Percentiles rank a stretch among this genome's conserved stretches.
phyloP scores from a whole-genome alignment of 2,888 invertebrate genomes.

The Drosophila leonis region DNA sequence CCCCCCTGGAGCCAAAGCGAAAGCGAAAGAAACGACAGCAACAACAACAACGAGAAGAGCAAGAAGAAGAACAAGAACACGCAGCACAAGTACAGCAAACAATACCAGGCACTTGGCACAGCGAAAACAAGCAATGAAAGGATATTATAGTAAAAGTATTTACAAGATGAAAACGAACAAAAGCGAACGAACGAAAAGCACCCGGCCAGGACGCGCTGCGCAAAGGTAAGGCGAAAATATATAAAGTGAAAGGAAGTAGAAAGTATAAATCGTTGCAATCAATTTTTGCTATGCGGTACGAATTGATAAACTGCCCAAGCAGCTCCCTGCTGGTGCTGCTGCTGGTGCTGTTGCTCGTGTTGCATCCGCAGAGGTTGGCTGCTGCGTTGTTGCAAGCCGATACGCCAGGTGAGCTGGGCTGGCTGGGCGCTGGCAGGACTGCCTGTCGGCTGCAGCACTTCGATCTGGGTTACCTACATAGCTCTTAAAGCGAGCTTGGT shows the following conservation, averaged over 20 bases:
- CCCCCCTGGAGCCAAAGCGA: constrained; percentile 51
- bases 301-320: constrained; percentile 77
- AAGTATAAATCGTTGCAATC: constrained; percentile 82
- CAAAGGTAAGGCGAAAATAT: constrained; percentile 41
- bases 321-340: not conserved
- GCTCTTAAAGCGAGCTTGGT: constrained; percentile 45
- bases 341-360: constrained; percentile 5
- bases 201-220: constrained; percentile 15
- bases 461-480: constrained; percentile 72
- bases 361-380: constrained; percentile 45
- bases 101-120: constrained; percentile 75
- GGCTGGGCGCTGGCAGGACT: constrained; percentile 1
- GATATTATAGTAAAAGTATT: constrained; percentile 80
- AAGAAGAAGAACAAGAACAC: constrained; percentile 28
- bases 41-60: constrained; percentile 16
- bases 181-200: constrained; percentile 30
- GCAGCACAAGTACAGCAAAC: constrained; percentile 52
- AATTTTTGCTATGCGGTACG: constrained; percentile 80
- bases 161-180: constrained; percentile 71
- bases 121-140: constrained; percentile 78
- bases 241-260: constrained; percentile 83
- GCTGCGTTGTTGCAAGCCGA: constrained; percentile 40
- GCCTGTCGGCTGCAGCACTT: constrained; percentile 46
- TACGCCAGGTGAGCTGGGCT: constrained; percentile 37
- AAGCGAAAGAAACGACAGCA: constrained; percentile 62